Percentiles rank a stretch among this genome's conserved stretches.
phyloP scores from a whole-genome alignment of 1,140 invertebrate genomes.

The Procambarus clarkii region DNA sequence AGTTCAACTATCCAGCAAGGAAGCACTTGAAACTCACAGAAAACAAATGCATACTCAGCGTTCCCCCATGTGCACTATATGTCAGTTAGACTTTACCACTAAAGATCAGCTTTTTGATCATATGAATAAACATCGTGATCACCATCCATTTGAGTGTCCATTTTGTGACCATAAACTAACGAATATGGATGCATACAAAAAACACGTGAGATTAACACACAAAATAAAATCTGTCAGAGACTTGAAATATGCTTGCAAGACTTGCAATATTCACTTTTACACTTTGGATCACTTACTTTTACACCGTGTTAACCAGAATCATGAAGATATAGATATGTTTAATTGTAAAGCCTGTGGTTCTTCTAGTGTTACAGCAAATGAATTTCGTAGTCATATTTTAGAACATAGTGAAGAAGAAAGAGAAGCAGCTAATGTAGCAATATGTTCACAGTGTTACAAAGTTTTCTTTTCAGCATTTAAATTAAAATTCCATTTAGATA shows the following conservation, averaged over 20 bases:
- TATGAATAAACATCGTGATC: constrained; percentile 69
- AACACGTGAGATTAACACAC: constrained; percentile 69
- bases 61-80: constrained; percentile 58
- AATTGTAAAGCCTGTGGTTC: constrained; percentile 63
- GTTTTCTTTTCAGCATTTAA: constrained; percentile 69
- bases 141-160: constrained; percentile 67
- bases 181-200: constrained; percentile 71
- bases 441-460: constrained; percentile 68
- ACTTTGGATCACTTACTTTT: constrained; percentile 65
- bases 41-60: constrained; percentile 62
- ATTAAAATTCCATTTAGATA: constrained; percentile 56
- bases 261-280: constrained; percentile 69
- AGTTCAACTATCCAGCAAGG: constrained; percentile 62
- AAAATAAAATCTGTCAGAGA: constrained; percentile 66
- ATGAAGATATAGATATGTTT: constrained; percentile 63
- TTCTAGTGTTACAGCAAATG: constrained; percentile 45
- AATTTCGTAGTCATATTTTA: constrained; percentile 62
- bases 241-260: constrained; percentile 62
- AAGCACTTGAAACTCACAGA: constrained; percentile 62
- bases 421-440: constrained; percentile 64
- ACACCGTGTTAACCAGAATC: constrained; percentile 70
- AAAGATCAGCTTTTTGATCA: constrained; percentile 72
- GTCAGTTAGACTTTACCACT: constrained; percentile 64
- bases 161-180: constrained; percentile 58
- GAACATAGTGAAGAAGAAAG: constrained; percentile 67